These are phyloP conservation scores for Scotopteryx bipunctaria DNA, from an alignment of 2,888 invertebrate species.

Conservation along the genomic window DNA sequence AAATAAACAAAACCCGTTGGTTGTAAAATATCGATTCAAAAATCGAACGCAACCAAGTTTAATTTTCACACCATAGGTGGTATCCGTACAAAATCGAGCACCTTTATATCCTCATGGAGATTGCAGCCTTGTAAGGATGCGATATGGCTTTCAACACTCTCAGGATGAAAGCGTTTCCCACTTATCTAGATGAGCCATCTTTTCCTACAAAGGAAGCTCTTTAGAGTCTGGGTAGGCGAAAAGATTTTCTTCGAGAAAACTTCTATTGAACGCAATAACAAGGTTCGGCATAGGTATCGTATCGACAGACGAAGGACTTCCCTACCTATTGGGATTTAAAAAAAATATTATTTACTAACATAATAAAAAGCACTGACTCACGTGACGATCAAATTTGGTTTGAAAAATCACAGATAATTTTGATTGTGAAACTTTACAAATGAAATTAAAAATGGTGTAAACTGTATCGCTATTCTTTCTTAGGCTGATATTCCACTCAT, in stretches of 20 bases:
- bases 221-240: constrained; percentile 49
- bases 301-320: constrained; percentile 11
- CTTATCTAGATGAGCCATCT: constrained; percentile 81
- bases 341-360: too few species aligned
- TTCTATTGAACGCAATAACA: constrained; percentile 51
- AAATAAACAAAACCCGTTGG: too few species aligned
- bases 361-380: too few species aligned
- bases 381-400: too few species aligned
- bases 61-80: constrained; percentile 38
- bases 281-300: constrained; percentile 26
- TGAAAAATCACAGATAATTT: too few species aligned
- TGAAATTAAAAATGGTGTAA: too few species aligned
- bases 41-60: neutral
- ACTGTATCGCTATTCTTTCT: too few species aligned
- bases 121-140: constrained; percentile 41
- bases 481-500: too few species aligned
- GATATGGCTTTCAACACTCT: constrained; percentile 43
- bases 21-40: neutral
- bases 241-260: constrained; percentile 54
- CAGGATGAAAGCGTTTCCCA: constrained; percentile 67
- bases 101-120: constrained; percentile 21
- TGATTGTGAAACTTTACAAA: too few species aligned
- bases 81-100: constrained; percentile 28
- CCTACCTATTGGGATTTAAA: too few species aligned
- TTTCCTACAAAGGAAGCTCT: constrained; percentile 57